Evolutionary conservation across 2,113 vertebrate genomes (phyloP), one percentile per base, ranked within the genome.

Genomic region (Thymallus thymallus): DNA sequence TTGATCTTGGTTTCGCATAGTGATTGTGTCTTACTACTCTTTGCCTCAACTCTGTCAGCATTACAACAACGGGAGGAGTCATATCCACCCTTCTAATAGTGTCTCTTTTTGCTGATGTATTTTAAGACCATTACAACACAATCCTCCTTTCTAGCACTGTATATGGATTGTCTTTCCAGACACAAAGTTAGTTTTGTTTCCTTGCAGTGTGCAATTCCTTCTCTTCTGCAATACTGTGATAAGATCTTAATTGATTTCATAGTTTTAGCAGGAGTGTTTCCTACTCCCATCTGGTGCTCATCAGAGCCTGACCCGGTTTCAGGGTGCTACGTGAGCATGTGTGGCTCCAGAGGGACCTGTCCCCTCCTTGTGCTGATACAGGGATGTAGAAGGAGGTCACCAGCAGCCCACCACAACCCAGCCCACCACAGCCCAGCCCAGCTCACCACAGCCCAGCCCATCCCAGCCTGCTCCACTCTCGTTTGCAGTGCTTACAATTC

Each of bases 241-340:
- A 55, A 81, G 81, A 76, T 81, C 81, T 76, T 90, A 89, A 90
- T 89, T 91, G 85, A 90, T 88, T 89, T 88, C 71, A 81, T 58
- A 61, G 72, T 79, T 78, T 86, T 80, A 67, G 82, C 83, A 82
- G 71, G 73, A 83, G 80, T 75, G 80, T 79, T 77, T 87, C 84
- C 63, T 77, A 61, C 80, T 89, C 86, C 87, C 87, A 91, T 91
- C 84, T 88, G 90, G 78, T 85, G 83, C 82, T 81, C 72, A 76
- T 85, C 89, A 80, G 70, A 85, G 87, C 81, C 86, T 91, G 90
- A 93, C 92, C 91, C 80, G 82, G 73, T 92, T 93, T 89, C 58
- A 14, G 75, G 61, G 75, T 74, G 82, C 86, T 83, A 80, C 77
- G 82, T 83, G 83, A 73, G 76, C 61, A 68, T 69, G 68, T 67